phyloP scores from a whole-genome alignment of 2,888 invertebrate genomes.

The Cacoxenus indagator region DNA sequence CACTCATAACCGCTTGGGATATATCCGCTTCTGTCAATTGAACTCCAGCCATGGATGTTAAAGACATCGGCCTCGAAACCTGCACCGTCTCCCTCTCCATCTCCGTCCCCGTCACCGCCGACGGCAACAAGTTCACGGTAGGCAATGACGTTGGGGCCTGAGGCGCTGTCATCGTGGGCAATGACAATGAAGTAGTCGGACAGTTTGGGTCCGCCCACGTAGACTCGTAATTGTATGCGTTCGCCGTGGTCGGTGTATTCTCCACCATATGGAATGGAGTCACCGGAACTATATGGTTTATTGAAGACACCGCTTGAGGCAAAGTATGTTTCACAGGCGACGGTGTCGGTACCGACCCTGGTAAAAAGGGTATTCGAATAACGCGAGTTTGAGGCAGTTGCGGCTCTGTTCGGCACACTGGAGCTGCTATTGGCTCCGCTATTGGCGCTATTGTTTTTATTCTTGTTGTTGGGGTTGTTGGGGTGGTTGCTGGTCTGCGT shows the following conservation, averaged over 20 bases:
- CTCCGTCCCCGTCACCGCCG: neutral
- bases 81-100: constrained; percentile 49
- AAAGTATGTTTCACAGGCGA: constrained; percentile 51
- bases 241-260: constrained; percentile 40
- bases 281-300: constrained; percentile 44
- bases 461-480: too few relatives aligned
- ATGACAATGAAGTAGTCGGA: neutral
- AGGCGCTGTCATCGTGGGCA: too few relatives aligned
- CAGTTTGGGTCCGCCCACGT: neutral
- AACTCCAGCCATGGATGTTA: constrained; percentile 66
- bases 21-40: constrained; percentile 65
- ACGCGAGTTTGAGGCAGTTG: constrained; percentile 52
- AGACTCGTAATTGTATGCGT: constrained; percentile 29
- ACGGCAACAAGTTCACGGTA: too few relatives aligned
- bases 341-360: constrained; percentile 57
- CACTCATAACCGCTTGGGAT: constrained; percentile 66
- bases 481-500: neutral
- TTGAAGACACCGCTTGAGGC: constrained; percentile 43
- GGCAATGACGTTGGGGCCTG: constrained; percentile 3
- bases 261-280: constrained; percentile 47
- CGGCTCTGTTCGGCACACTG: constrained; percentile 42
- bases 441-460: constrained; percentile 8
- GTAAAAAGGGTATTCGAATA: constrained; percentile 67
- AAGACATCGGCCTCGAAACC: constrained; percentile 50
- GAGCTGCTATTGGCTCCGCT: neutral